Evolutionary conservation across 2,797 vertebrate species (phyloP), one percentile per base, ranked within the genome.

Genomic region (Notoglanidium macrostoma): DNA sequence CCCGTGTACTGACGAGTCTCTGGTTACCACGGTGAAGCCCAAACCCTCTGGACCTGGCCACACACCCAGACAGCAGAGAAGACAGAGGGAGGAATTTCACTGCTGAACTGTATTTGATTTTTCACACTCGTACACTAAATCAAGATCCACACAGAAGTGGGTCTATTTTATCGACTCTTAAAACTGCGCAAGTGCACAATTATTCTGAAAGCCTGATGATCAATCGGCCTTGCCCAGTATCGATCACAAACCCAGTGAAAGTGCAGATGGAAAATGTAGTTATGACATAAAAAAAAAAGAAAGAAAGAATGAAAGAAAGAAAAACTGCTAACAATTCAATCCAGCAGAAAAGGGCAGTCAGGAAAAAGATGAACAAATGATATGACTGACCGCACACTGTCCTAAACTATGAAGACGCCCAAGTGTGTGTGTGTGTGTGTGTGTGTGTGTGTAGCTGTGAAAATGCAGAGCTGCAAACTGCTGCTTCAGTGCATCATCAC

Each of bases 21-120:
- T 97, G 87, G 98, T 99, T 86, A 99, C 98, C 10, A 99, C 98
- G 0, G 98, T 99, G 90, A 99, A 99, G 68, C 98, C 98, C 89
- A 99, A 97, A 78, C 98, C 98, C 92, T 99, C 98, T 4, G 96
- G 93, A 90, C 98, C 98, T 99, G 92, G 11, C 17, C 67, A 63
- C 15, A 86, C 65, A 84, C 55, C 17, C 82, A 87, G 32, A 57
- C 11, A 26, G 11, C 57, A 26, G 83, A 90, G 23, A 76, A 49
- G 1, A 32, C 44, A 54, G 8, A 65, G 0, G 19, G 49, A 5
- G 26, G 82, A 82, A 85, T 54, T 72, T 23, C n/a, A 29, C 10
- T 65, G 29, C 54, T 35, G 79, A 67, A 17, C 10, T 17, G 40
- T 80, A 26, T 79, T 70, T 70, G 70, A 80, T 72, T 74, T 67